A percentile compares a stretch with the other conserved stretches of the same genome.
phyloP scores from a whole-genome alignment of 2,113 vertebrate species.

The Paratilapia polleni region DNA sequence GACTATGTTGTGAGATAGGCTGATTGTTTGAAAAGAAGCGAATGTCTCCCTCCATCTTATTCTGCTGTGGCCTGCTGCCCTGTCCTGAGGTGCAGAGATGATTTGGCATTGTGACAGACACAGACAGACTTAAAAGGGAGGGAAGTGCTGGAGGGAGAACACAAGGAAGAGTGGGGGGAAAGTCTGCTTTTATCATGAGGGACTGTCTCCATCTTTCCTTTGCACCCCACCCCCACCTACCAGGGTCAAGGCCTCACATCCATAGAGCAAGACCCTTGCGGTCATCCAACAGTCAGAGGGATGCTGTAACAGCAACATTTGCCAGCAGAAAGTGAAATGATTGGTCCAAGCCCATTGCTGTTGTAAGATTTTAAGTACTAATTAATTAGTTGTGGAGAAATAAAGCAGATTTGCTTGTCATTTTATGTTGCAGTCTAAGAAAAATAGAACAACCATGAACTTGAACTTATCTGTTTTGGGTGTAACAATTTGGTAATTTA shows the following conservation, averaged over 20 bases:
- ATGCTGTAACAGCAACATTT: conserved; percentile 4
- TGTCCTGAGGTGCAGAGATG: conserved; percentile 59
- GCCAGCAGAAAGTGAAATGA: conserved; percentile 4
- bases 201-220: conserved; percentile 88
- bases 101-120: conserved; percentile 68
- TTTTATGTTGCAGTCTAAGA: conserved; percentile 1
- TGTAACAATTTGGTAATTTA: conserved; percentile 6
- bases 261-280: conserved; percentile 87
- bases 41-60: conserved; percentile 24
- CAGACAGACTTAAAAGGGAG: conserved; percentile 69
- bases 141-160: conserved; percentile 34
- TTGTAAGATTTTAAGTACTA: conserved; percentile 3
- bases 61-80: conserved; percentile 33
- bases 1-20: not conserved
- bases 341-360: conserved; percentile 2
- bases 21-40: not conserved
- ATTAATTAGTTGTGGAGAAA: conserved; percentile 4
- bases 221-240: conserved; percentile 52
- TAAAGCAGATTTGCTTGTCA: not conserved
- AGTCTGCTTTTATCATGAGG: conserved; percentile 86
- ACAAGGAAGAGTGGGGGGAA: not conserved
- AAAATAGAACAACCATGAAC: not conserved
- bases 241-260: conserved; percentile 90
- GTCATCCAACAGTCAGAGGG: conserved; percentile 88
- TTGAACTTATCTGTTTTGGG: conserved; percentile 2